Base-by-base conservation (phyloP, 2,797 vertebrate species). In the Enoplosus armatus region DNA sequence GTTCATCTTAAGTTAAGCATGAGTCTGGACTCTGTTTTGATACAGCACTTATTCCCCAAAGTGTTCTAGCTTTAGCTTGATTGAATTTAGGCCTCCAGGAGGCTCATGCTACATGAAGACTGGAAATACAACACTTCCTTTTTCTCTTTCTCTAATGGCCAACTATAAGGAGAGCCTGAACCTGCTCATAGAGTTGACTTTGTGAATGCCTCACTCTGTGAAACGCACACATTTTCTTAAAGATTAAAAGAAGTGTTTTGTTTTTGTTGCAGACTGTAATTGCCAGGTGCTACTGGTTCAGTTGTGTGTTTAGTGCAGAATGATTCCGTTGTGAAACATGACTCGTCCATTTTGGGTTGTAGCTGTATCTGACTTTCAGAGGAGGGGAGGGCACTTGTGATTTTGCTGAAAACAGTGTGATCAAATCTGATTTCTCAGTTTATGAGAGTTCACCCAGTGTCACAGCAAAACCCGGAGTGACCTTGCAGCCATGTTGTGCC, bases 401-500 rank as follows among this genome's bases (percentile, higher is more conserved):
- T 63, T 77, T 80, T 59, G 58, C 72, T 29, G 43, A 71, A 73
- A 59, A 55, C 29, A 15, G 54, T 20, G 62, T 22, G 43, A 77
- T 81, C 31, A n/a, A 68, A 78, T 85, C 72, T 9, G 64, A 85
- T 80, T 85, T 75, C 54, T 83, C 63, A 14, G 53, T 72, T 83
- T 8, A 54, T 11, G 66, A 72, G 75, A 53, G 69, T 53, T 83
- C 62, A 63, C 26, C 70, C 66, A 31, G 66, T 63, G 66, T 80
- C 75, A 61, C 51, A 48, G 73, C 64, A 47, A 62, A 77, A 68
- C 45, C 75, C 37, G 31, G 74, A 74, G 72, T 77, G 90, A 90
- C 81, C 87, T 90, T 77, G 80, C 77, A 83, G 86, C 86, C 85
- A 88, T 80, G 87, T 90, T 88, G 81, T 62, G 61, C 74, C 74